These are phyloP conservation scores for Reinhardtius hippoglossoides DNA, from an alignment of 2,113 vertebrate species.

Conservation along the genomic window DNA sequence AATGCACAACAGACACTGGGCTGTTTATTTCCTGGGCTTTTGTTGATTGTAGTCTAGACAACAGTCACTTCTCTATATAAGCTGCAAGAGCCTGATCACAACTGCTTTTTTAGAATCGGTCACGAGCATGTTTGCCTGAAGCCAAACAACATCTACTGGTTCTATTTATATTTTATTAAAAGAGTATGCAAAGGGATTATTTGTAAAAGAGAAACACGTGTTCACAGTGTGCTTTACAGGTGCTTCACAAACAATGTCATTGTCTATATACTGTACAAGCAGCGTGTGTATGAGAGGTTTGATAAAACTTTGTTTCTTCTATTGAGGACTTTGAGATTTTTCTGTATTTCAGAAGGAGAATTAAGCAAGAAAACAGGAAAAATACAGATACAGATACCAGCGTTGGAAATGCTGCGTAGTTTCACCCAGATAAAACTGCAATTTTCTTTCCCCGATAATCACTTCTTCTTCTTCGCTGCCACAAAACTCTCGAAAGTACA, in stretches of 20 bases:
- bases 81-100: slow-evolving; percentile 9
- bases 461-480: too few species aligned
- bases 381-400: too few species aligned
- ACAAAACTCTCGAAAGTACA: too few species aligned
- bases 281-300: neutral
- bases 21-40: neutral
- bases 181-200: neutral
- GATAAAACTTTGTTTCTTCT: neutral
- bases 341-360: too few species aligned
- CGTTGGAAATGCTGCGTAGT: too few species aligned
- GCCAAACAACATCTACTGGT: neutral
- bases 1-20: neutral
- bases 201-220: neutral
- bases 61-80: neutral
- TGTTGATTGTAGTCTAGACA: neutral
- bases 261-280: too few species aligned
- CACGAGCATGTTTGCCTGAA: slow-evolving; percentile 31
- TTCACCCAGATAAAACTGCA: too few species aligned
- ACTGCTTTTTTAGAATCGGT: slow-evolving; percentile 4
- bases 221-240: slow-evolving; percentile 17
- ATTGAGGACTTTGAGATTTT: too few species aligned
- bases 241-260: neutral
- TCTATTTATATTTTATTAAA: slow-evolving; percentile 36
- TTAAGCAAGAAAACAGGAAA: too few species aligned
- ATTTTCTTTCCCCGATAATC: too few species aligned